Base-by-base conservation (phyloP, 2,888 invertebrate species). In the Masnerella sp. region DNA sequence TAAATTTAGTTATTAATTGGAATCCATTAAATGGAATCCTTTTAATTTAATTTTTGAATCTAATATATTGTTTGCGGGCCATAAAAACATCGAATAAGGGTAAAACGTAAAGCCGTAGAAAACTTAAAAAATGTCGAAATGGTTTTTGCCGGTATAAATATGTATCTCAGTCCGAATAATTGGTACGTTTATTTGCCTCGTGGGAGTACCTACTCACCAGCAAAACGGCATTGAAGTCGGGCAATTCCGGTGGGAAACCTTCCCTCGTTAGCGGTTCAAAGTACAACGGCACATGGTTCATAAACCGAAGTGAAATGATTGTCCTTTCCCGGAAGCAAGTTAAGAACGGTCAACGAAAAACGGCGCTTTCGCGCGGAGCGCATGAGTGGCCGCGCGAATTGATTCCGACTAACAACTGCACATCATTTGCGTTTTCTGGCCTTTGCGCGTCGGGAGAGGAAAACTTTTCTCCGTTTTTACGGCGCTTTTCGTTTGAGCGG, bases 101-200 rank as follows among this genome's bases (percentile, higher is more conserved):
- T n/a, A n/a, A n/a, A n/a, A n/a, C n/a, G n/a, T n/a, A n/a, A n/a
- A n/a, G n/a, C n/a, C n/a, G n/a, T n/a, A n/a, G n/a, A n/a, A n/a
- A n/a, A n/a, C n/a, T n/a, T 56, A 42, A 59, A 68, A 32, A 52
- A 59, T 28, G 51, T 59, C 20, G 4, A 30, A 59, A 38, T 61
- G 18, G 28, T 25, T 54, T 52, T 28, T 11, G 7, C 17, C 11
- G 18, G 43, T 51, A 45, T 59, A 52, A 51, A 71, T 71, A 59
- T 64, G 71, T 71, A 64, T 51, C 32, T 58, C 32, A 36, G 34
- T 0, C 25, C 45, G 38, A 69, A 64, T 69, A 73, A 73, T 73
- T 73, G 62, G 58, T 64, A 58, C 68, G 56, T 68, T 68, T 62
- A 69, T 68, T 61, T 32, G 51, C 28, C 68, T 32, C 62, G 2